These are phyloP conservation scores for Etheostoma spectabile DNA, from an alignment of 2,113 vertebrate genomes.

Conservation along the genomic window DNA sequence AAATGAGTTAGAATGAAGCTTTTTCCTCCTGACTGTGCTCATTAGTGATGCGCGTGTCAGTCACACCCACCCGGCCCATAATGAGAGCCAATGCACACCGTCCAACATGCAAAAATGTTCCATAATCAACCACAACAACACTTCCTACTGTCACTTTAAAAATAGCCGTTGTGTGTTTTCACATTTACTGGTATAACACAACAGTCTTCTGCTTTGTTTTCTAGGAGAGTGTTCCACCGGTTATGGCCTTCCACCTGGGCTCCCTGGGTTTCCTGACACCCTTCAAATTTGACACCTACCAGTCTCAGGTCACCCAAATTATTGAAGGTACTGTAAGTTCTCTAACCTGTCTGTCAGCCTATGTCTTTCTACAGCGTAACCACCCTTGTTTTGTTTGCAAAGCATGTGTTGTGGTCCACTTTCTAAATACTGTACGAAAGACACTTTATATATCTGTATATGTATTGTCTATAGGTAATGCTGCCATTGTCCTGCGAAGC, in stretches of 20 bases:
- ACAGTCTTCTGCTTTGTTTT: neutral
- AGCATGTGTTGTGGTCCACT: neutral
- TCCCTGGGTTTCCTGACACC: constrained; percentile 87
- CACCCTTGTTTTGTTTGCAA: neutral
- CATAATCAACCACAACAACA: too few species aligned
- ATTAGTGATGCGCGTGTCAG: too few species aligned
- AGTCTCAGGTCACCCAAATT: constrained; percentile 85
- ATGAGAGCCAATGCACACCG: too few species aligned
- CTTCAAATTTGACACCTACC: constrained; percentile 86
- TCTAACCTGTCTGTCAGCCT: neutral
- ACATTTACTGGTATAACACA: fast-evolving
- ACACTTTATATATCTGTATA: neutral
- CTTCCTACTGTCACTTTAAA: neutral
- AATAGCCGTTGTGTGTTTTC: neutral
- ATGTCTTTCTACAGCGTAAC: neutral
- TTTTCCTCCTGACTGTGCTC: too few species aligned
- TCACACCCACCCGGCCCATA: too few species aligned
- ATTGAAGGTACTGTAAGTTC: constrained; percentile 82
- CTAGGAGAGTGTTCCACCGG: constrained; percentile 86
- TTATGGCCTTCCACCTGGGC: constrained; percentile 88
- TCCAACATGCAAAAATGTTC: too few species aligned
- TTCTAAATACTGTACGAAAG: neutral
- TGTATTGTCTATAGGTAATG: constrained; percentile 75
- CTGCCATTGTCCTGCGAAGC: constrained; percentile 85
- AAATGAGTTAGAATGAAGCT: too few species aligned